phyloP scores from a whole-genome alignment of 1,140 invertebrate species.

The Aphidius gifuensis region DNA sequence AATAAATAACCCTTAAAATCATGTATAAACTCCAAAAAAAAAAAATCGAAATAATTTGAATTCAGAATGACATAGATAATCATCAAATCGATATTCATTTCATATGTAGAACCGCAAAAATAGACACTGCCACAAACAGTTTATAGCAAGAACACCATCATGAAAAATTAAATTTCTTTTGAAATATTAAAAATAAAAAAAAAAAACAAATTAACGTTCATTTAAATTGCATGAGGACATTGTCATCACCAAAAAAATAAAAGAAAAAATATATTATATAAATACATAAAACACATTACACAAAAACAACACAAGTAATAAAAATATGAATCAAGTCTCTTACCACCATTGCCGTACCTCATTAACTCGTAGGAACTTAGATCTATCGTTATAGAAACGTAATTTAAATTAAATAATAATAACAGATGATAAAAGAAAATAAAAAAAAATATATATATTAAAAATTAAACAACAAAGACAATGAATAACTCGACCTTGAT shows the following conservation, averaged over 20 bases:
- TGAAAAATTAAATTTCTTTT: no score
- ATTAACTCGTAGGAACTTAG: conserved; percentile 7
- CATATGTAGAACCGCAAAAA: conserved; percentile 45
- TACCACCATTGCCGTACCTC: conserved; percentile 17
- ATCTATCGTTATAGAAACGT: conserved; percentile 8
- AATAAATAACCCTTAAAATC: no score
- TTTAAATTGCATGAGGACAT: no score
- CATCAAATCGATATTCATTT: background rate
- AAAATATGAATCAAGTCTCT: conserved; percentile 9
- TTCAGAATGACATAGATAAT: no score
- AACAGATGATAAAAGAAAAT: background rate
- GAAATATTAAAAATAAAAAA: conserved; percentile 1
- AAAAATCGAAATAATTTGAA: no score
- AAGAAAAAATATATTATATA: no score
- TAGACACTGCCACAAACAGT: conserved; percentile 48
- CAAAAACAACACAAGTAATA: background rate
- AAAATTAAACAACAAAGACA: no score
- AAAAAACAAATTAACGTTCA: conserved; percentile 1
- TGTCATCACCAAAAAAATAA: background rate
- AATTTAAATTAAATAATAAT: background rate
- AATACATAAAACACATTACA: no score
- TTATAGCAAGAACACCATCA: conserved; percentile 32
- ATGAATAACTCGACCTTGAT: background rate
- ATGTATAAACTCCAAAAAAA: no score
- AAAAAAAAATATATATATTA: conserved; percentile 3